Evolutionary conservation across 2,113 vertebrate species (phyloP).

Genomic region (Ahaetulla prasina): DNA sequence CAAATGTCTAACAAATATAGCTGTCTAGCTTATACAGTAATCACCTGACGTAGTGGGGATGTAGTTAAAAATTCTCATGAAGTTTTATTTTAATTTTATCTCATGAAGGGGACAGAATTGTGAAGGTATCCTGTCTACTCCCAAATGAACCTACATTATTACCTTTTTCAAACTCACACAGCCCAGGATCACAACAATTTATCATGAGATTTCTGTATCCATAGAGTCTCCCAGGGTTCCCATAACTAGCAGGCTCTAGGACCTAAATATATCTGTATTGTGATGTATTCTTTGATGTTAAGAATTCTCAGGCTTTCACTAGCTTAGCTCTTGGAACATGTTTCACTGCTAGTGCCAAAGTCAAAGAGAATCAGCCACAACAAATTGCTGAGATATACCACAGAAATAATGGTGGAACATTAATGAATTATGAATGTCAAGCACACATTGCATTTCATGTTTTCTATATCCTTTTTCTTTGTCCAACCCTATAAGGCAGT

Average conservation of each 20-base stretch:
- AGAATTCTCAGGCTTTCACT: neutral
- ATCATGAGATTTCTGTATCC: neutral
- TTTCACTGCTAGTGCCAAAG: neutral
- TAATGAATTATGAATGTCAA: conserved; percentile 22
- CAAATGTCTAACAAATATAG: neutral
- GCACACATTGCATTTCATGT: neutral
- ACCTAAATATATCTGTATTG: neutral
- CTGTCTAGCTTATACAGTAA: neutral
- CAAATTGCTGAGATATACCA: neutral
- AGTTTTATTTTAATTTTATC: neutral
- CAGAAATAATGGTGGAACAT: neutral
- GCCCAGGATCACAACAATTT: neutral
- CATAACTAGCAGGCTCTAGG: neutral
- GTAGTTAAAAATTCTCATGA: neutral
- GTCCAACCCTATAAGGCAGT: neutral
- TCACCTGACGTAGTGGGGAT: neutral
- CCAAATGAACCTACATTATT: neutral
- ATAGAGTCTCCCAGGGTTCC: neutral
- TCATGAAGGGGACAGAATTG: neutral
- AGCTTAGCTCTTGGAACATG: neutral
- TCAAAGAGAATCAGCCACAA: neutral
- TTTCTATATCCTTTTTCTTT: conserved; percentile 21
- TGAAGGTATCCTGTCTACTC: neutral
- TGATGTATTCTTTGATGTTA: neutral
- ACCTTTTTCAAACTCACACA: neutral